These are phyloP conservation scores for Drosophila nasuta DNA, from an alignment of 1,140 invertebrate species.

Conservation along the genomic window DNA sequence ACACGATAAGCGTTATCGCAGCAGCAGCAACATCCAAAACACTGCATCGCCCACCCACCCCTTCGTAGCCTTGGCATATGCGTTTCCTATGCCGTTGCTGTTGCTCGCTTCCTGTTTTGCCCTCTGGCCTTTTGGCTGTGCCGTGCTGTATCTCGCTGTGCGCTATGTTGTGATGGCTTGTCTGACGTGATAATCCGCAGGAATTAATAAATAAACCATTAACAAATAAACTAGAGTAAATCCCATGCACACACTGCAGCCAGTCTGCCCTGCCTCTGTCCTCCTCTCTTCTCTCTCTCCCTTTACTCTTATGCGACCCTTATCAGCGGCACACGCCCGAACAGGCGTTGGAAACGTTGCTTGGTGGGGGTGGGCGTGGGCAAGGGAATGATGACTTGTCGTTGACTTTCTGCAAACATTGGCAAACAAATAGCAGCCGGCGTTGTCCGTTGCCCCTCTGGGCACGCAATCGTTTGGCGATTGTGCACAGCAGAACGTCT, in stretches of 20 bases:
- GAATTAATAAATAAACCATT: constrained; percentile 85
- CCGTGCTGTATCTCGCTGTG: constrained; percentile 67
- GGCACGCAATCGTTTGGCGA: constrained; percentile 29
- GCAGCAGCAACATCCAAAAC: constrained; percentile 14
- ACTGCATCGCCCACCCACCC: constrained; percentile 13
- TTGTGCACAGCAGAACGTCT: constrained; percentile 49
- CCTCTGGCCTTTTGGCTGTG: constrained; percentile 24
- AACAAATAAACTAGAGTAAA: constrained; percentile 84
- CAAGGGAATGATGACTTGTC: constrained; percentile 43
- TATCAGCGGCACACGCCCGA: constrained; percentile 64
- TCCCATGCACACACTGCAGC: constrained; percentile 42
- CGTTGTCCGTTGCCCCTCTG: constrained; percentile 2
- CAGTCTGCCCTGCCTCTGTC: neutral
- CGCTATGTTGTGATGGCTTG: constrained; percentile 55
- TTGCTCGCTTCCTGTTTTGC: constrained; percentile 37
- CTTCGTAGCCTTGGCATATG: constrained; percentile 26
- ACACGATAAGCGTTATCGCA: constrained; percentile 45
- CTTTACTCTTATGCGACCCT: constrained; percentile 46
- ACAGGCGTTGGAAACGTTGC: constrained; percentile 21
- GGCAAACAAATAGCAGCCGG: constrained; percentile 61
- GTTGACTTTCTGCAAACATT: constrained; percentile 77
- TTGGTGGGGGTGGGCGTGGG: neutral
- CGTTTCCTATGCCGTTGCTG: constrained; percentile 30
- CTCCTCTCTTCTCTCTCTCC: neutral
- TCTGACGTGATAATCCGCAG: constrained; percentile 85